Base-by-base conservation (phyloP, 2,797 vertebrate species). In the Psittacula echo region DNA sequence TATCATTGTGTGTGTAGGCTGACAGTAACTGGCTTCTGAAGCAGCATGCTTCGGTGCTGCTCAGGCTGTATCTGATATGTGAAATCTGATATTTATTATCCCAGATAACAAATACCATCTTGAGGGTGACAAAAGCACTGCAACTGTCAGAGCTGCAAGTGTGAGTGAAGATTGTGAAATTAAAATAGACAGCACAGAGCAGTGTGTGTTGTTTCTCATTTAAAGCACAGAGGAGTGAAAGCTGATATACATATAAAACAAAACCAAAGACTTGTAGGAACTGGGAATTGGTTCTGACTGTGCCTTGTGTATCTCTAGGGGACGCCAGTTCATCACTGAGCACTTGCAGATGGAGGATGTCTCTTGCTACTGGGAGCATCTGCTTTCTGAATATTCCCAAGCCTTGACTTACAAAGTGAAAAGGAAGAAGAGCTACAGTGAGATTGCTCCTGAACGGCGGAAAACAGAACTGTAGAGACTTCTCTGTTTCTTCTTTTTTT, bases 301-400 rank as follows among this genome's bases (percentile, higher is more conserved):
- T 77, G 85, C 54, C 51, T 94, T 77, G 80, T 92, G 89, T 97
- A 23, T 97, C 85, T 96, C 68, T 97, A 99, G 99, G 96, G 99
- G 99, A 71, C 98, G 96, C 91, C 97, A 97, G 32, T 99, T 99
- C 96, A 99, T 99, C 96, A 94, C 97, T 8, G 94, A 99, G 82
- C 98, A 99, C 95, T 98, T 99, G 95, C 97, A 90, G 47, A 99
- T 99, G 99, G 97, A 98, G 67, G 99, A 99, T 11, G 84, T 99
- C 75, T 98, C 98, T 76, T 99, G 99, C 97, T 99, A 99, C 98
- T 99, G 99, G 99, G 98, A 99, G 96, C 98, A 94, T 70, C 98
- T 99, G 70, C 98, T 99, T 81, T 98, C 97, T 3, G 98, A 98
- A 76, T 99, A 99, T 68, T 98, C 98, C 89, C 98, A 95, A 68